Evolutionary conservation across 2,888 invertebrate genomes (phyloP), one percentile per base, ranked within the genome.

Genomic region (Cheilosia pagana): DNA sequence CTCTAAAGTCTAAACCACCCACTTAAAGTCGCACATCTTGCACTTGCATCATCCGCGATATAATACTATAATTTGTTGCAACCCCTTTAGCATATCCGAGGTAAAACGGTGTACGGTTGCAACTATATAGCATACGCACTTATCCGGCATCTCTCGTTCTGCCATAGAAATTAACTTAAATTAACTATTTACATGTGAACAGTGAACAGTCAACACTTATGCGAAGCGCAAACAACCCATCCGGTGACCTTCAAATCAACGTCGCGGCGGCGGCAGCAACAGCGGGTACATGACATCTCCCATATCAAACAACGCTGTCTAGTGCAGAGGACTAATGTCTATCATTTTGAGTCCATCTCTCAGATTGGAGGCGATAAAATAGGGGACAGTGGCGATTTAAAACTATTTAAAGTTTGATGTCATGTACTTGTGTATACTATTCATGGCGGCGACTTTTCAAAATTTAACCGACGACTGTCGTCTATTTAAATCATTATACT

Each of bases 231-330:
- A 85, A 81, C 85, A 85, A 75, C 28, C 62, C 85, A 85, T 85
- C 85, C 85, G 85, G 85, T 85, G 79, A 75, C 85, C 85, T 85
- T 85, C 79, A 85, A 79, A 72, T 59, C 63, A 85, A 79, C 23
- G 23, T 23, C 12, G 6, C 60, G 28, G 19, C 45, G 14, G 14
- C 43, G 16, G 43, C n/a, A 16, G 8, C 19, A 7, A 8, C 16
- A 16, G 8, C 25, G 12, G 59, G 19, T 68, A 70, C 62, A 67
- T 72, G 62, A 45, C 74, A 67, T 53, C 59, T 67, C 55, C 59
- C 74, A 74, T 43, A 35, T 55, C 39, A 59, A 14, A 68, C n/a
- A 59, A 65, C 55, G 14, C n/a, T 62, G 65, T 65, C 68, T 63
- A 70, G 70, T 43, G 63, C 70, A 78, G 53, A 79, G 48, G 14